A percentile compares a stretch with the other conserved stretches of the same genome.
Evolutionary conservation across 2,888 invertebrate genomes (phyloP).

Genomic region (Argynnis bischoffii): DNA sequence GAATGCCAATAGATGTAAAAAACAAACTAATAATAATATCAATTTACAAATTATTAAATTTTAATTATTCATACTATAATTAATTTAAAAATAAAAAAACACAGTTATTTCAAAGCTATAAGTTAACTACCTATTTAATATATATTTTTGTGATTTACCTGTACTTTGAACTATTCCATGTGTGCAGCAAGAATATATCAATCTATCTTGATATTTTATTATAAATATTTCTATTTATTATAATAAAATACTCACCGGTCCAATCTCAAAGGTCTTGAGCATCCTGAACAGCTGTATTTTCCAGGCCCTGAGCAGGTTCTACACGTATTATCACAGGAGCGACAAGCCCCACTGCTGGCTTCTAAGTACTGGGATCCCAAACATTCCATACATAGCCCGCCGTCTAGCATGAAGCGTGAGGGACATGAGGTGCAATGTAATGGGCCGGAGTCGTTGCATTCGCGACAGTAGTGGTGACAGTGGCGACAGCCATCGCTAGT

Average conservation of each 20-base stretch:
- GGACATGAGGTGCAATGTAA: constrained; percentile 89
- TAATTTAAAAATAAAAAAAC: too few species aligned
- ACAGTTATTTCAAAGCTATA: too few species aligned
- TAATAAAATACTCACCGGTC: constrained; percentile 70
- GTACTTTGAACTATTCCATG: too few species aligned
- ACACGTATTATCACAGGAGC: constrained; percentile 85
- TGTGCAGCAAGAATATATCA: too few species aligned
- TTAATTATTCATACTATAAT: too few species aligned
- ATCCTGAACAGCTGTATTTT: constrained; percentile 86
- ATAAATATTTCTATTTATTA: background rate
- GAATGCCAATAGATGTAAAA: too few species aligned
- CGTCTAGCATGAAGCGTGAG: constrained; percentile 87
- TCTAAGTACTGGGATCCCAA: constrained; percentile 89
- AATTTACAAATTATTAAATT: too few species aligned
- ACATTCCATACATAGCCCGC: constrained; percentile 89
- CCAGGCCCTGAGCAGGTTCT: constrained; percentile 86
- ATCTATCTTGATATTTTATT: too few species aligned
- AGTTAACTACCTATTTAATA: too few species aligned
- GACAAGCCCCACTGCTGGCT: constrained; percentile 85
- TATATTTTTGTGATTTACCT: too few species aligned
- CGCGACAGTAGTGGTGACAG: constrained; percentile 94
- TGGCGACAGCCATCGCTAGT: constrained; percentile 91
- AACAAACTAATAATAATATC: too few species aligned
- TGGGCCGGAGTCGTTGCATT: constrained; percentile 91
- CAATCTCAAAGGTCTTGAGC: constrained; percentile 84